phyloP scores from a whole-genome alignment of 2,113 vertebrate species.

The Poicephalus meyeri region DNA sequence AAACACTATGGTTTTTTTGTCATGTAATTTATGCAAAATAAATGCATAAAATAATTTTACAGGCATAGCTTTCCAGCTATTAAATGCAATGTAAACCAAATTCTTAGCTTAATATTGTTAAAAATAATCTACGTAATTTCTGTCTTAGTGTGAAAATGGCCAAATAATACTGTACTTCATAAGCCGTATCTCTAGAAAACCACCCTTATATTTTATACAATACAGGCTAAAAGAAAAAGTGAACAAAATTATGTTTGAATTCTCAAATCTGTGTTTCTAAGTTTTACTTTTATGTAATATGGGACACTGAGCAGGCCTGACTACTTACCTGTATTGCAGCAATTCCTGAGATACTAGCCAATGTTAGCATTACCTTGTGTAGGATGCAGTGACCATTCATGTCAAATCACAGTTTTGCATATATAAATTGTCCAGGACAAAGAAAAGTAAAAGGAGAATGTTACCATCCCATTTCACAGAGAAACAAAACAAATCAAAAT shows the following conservation, averaged over 20 bases:
- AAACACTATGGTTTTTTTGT: background rate
- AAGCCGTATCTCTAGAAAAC: background rate
- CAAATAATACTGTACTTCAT: background rate
- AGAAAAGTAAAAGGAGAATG: background rate
- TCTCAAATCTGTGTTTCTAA: background rate
- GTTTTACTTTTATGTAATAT: background rate
- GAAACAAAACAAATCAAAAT: background rate
- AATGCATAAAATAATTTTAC: background rate
- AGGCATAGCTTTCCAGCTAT: background rate
- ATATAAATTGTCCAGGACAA: background rate
- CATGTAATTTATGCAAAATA: background rate
- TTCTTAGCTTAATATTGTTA: background rate
- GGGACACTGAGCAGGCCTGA: background rate
- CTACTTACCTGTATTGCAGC: background rate
- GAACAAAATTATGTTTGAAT: background rate
- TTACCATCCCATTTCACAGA: background rate
- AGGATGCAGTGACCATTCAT: background rate
- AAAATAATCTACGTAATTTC: background rate
- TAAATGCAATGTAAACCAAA: background rate
- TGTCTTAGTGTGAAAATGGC: background rate
- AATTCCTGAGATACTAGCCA: background rate
- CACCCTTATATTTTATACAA: background rate
- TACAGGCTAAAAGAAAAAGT: background rate
- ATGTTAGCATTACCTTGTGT: background rate
- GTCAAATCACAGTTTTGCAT: background rate